A percentile compares a stretch with the other conserved stretches of the same genome.
phyloP scores from a whole-genome alignment of 2,113 vertebrate genomes.

The Microcebus murinus region DNA sequence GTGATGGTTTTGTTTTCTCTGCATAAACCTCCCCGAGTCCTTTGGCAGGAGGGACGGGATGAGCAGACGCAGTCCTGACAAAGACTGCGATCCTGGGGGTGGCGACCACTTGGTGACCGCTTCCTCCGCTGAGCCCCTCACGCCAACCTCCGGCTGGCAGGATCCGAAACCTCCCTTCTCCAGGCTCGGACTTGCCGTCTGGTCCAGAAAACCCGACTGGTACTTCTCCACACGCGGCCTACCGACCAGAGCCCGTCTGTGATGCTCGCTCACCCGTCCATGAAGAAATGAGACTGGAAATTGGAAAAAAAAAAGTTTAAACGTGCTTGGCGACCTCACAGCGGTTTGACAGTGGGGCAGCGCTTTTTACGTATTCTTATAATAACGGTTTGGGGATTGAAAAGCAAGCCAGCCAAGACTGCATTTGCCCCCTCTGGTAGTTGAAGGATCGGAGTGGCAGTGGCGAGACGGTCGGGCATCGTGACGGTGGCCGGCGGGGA shows the following conservation, averaged over 20 bases:
- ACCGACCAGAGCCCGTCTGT: not conserved
- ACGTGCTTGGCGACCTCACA: not conserved
- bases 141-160: not conserved
- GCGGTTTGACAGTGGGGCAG: not conserved
- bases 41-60: not conserved
- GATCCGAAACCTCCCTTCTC: not conserved
- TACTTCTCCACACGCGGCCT: too few relatives aligned
- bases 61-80: not conserved
- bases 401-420: not conserved
- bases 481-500: not conserved
- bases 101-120: not conserved
- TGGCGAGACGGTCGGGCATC: too few relatives aligned
- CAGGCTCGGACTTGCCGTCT: too few relatives aligned
- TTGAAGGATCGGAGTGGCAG: not conserved
- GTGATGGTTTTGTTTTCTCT: not conserved
- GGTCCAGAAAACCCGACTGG: accelerated
- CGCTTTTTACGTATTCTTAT: not conserved
- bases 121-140: not conserved
- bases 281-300: not conserved
- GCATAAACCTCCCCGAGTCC: not conserved
- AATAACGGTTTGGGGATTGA: not conserved
- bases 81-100: not conserved
- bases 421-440: not conserved
- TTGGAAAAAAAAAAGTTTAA: not conserved
- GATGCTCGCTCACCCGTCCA: not conserved